Conservation (phyloP, 2,888 invertebrate species). For the Pollenia amentaria region DNA sequence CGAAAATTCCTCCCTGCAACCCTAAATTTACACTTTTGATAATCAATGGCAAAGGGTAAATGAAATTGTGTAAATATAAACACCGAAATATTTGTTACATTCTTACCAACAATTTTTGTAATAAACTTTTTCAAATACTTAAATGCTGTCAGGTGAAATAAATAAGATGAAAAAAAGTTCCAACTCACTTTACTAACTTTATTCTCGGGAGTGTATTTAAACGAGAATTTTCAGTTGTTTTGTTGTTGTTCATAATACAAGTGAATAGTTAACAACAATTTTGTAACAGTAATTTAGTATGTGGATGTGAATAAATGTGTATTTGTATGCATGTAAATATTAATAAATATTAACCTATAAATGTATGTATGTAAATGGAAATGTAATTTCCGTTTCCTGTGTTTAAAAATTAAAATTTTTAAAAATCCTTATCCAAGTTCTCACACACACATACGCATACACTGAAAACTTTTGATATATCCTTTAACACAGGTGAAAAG, state of each 20-base stretch:
- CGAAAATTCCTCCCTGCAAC: neutral
- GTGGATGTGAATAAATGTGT: conserved; percentile 11
- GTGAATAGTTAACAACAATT: conserved; percentile 49
- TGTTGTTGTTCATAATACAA: conserved; percentile 17
- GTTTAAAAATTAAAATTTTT: conserved; percentile 5
- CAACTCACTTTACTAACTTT: conserved; percentile 15
- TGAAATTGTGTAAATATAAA: neutral
- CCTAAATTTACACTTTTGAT: neutral
- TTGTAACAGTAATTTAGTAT: neutral
- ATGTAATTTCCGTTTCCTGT: conserved; percentile 35
- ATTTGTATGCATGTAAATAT: neutral
- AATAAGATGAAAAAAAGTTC: conserved; percentile 9
- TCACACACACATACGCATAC: neutral
- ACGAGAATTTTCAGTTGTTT: neutral
- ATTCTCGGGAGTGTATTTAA: conserved; percentile 40
- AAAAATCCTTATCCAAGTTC: conserved; percentile 20
- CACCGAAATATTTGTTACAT: neutral
- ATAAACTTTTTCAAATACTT: neutral
- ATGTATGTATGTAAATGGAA: neutral
- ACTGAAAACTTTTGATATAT: conserved; percentile 41
- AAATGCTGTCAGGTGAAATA: neutral
- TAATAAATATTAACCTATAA: conserved; percentile 15
- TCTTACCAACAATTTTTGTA: neutral
- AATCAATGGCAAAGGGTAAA: neutral
- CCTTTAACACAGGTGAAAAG: too few relatives aligned